Base-by-base conservation (phyloP, 2,888 invertebrate genomes). In the Ametastegia equiseti region DNA sequence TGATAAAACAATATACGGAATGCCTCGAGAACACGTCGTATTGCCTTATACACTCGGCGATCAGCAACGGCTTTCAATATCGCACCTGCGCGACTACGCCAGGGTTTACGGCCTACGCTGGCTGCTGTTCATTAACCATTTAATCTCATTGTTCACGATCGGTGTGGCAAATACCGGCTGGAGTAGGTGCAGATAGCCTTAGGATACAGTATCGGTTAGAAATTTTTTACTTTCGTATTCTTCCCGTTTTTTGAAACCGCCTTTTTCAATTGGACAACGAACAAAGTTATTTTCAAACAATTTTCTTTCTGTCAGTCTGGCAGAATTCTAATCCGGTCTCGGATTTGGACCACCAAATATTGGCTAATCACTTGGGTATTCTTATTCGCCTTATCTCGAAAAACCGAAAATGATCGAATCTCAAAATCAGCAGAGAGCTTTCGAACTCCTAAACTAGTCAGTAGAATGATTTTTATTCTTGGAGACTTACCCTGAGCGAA, bases 401-500 rank as follows among this genome's bases (percentile, higher is more conserved):
- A 9, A 42, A 42, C 42, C 42, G n/a, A n/a, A n/a, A n/a, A n/a
- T n/a, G n/a, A n/a, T n/a, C n/a, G n/a, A n/a, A n/a, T n/a, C n/a
- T n/a, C n/a, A n/a, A n/a, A n/a, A n/a, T n/a, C n/a, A n/a, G n/a
- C n/a, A n/a, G n/a, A n/a, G n/a, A 19, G 19, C 0, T 54, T 54
- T 23, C 19, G 23, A 23, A 23, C 23, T n/a, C n/a, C n/a, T n/a
- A 23, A 54, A 23, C 23, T 19, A 9, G 13, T 36, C 33, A n/a
- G 1, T 36, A 0, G 9, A 75, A 1, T 9, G 7, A 19, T 54
- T 54, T 54, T 5, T 9, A 11, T 27, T 15, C 7, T 47, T 23
- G 36, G 5, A 5, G 54, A 75, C 75, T 75, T 33, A 75, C 75
- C 75, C 36, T 33, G 33, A 6, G 75, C 23, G 23, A 75, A 13